Evolutionary conservation across 2,888 invertebrate species (phyloP), one percentile per base, ranked within the genome.

Genomic region (Trachelus tabidus): DNA sequence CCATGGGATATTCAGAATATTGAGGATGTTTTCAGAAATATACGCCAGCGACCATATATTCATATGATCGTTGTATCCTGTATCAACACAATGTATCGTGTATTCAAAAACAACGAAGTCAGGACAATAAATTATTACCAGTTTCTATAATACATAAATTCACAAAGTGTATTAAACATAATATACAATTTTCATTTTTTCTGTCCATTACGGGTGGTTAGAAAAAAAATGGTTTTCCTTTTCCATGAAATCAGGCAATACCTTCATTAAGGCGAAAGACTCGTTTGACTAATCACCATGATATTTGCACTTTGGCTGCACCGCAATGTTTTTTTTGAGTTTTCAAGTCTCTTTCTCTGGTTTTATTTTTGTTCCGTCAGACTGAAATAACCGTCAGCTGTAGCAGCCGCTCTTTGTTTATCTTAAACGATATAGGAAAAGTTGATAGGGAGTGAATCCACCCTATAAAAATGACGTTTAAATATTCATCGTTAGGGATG

Each of bases 401-500:
- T 71, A 71, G 71, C 15, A 34, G 15, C 11, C 2, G 11, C 11
- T n/a, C 31, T 33, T 11, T 30, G 71, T 23, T 71, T 71, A 12
- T 71, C 71, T 31, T 9, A 11, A 56, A 56, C 15, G 23, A 23
- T 23, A 56, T 56, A 23, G 15, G 6, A 9, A 40, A 40, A 23
- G 23, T 56, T 23, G 6, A 56, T 9, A 56, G 9, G 56, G 56
- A 23, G 2, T 9, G 56, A 15, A 56, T 56, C 56, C 56, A 23
- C 56, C 6, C 6, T 71, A 77, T 68, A 77, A 80, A 76, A 77
- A 79, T 76, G 76, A 74, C 69, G 80, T 79, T 79, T 79, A 75
- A 81, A 79, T 82, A 81, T 82, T 82, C 80, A 81, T 82, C 76
- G 78, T 79, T 78, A 56, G 23, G 40, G 6, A 2, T 23, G 15